Evolutionary conservation across 2,888 invertebrate genomes (phyloP).

Genomic region (Lithosia quadra): DNA sequence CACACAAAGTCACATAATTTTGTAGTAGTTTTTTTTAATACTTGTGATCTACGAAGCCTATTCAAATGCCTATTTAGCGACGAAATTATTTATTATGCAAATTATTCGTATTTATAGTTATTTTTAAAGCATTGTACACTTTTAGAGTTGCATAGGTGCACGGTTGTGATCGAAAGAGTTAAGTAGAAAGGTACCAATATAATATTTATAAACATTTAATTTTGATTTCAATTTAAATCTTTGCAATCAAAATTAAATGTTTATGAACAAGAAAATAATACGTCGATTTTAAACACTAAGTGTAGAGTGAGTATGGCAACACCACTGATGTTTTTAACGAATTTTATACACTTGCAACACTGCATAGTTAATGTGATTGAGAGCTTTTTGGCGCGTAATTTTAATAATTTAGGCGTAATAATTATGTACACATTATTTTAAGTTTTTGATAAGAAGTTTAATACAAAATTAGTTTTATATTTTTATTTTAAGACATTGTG

Average conservation of each 20-base stretch:
- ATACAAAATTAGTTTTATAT: slow-evolving; percentile 72
- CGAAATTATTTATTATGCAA: slow-evolving; percentile 28
- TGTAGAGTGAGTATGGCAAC: slow-evolving; percentile 57
- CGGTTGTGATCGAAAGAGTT: slow-evolving; percentile 58
- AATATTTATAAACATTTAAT: slow-evolving; percentile 49
- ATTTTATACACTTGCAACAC: slow-evolving; percentile 62
- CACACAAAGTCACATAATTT: slow-evolving; percentile 28
- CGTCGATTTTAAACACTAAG: slow-evolving; percentile 60
- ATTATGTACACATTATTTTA: slow-evolving; percentile 54
- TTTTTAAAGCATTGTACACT: slow-evolving; percentile 43
- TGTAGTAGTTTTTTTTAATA: slow-evolving; percentile 28
- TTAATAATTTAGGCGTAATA: slow-evolving; percentile 55
- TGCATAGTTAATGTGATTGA: slow-evolving; percentile 64
- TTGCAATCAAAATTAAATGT: slow-evolving; percentile 38
- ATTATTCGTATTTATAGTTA: slow-evolving; percentile 37
- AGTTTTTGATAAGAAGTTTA: slow-evolving; percentile 53
- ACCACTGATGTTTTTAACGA: slow-evolving; percentile 59
- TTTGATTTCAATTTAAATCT: not conserved
- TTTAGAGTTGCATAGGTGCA: slow-evolving; percentile 47
- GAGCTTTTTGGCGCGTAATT: slow-evolving; percentile 67
- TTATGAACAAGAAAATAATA: slow-evolving; percentile 52
- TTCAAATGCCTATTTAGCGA: slow-evolving; percentile 31
- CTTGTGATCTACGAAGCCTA: slow-evolving; percentile 37
- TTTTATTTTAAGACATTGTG: slow-evolving; percentile 54
- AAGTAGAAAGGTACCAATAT: slow-evolving; percentile 33